Evolutionary conservation across 2,888 invertebrate species (phyloP).

Genomic region (Cenopis cana): DNA sequence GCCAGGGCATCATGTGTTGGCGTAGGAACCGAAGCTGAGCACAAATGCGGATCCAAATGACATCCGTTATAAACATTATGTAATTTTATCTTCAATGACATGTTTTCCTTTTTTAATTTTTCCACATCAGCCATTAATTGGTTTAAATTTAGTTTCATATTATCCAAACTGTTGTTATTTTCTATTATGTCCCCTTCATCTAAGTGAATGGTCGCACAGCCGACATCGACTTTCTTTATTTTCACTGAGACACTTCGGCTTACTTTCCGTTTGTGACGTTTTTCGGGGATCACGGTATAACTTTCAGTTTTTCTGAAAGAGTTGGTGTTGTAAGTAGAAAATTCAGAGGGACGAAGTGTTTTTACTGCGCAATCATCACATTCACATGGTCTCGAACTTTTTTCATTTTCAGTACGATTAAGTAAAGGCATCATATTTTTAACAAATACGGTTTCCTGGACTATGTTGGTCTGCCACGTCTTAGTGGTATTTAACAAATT

Average conservation of each 20-base stretch:
- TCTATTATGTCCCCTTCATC: slow-evolving; percentile 52
- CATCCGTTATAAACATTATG: slow-evolving; percentile 57
- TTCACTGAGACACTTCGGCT: slow-evolving; percentile 56
- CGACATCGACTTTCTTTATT: slow-evolving; percentile 55
- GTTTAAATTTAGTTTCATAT: slow-evolving; percentile 58
- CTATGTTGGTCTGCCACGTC: slow-evolving; percentile 69
- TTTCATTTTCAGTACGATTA: slow-evolving; percentile 39
- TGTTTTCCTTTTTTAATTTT: slow-evolving; percentile 64
- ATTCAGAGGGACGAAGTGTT: background rate
- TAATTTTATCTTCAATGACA: slow-evolving; percentile 64
- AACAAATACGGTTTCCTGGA: slow-evolving; percentile 64
- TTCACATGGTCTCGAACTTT: background rate
- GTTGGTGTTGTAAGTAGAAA: background rate
- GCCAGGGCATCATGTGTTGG: slow-evolving; percentile 47
- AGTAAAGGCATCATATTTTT: slow-evolving; percentile 57
- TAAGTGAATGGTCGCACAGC: slow-evolving; percentile 55
- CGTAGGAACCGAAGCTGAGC: slow-evolving; percentile 40
- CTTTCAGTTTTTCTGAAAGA: background rate
- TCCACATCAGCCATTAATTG: slow-evolving; percentile 65
- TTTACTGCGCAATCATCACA: background rate
- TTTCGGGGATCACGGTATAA: background rate
- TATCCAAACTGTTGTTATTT: slow-evolving; percentile 57
- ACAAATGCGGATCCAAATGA: slow-evolving; percentile 51
- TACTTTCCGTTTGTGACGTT: slow-evolving; percentile 46
- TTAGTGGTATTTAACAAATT: slow-evolving; percentile 63